Conservation (phyloP, 1,140 invertebrate genomes). For the Ruditapes philippinarum region DNA sequence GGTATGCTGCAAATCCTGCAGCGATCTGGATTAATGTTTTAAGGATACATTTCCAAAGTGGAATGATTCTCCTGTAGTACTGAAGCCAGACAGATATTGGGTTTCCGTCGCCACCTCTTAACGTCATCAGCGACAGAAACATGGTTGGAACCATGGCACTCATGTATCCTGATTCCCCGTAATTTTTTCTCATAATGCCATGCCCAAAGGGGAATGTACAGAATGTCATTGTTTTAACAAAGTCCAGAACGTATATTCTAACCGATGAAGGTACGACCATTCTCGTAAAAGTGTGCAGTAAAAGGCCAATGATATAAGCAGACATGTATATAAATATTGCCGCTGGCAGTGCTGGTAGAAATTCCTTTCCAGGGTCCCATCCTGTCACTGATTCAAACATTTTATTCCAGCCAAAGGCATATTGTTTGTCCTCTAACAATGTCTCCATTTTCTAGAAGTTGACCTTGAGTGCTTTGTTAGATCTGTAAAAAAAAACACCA, state of each 20-base stretch:
- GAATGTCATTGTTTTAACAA: constrained; percentile 47
- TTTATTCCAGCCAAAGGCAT: constrained; percentile 27
- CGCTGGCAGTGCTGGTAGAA: constrained; percentile 48
- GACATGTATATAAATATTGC: constrained; percentile 50
- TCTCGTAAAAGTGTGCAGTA: constrained; percentile 26
- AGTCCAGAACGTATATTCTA: constrained; percentile 31
- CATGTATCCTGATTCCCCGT: constrained; percentile 50
- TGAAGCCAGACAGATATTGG: constrained; percentile 45
- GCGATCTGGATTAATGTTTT: constrained; percentile 38
- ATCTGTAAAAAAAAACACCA: too few relatives aligned
- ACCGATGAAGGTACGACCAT: constrained; percentile 9
- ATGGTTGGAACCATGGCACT: constrained; percentile 39
- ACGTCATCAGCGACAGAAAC: neutral
- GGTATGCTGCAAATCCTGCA: constrained; percentile 57
- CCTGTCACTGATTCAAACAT: constrained; percentile 28
- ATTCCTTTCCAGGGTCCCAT: constrained; percentile 34
- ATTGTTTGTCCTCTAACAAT: neutral
- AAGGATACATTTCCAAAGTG: constrained; percentile 48
- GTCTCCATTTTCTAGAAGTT: neutral
- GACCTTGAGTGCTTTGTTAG: too few relatives aligned
- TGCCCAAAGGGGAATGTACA: constrained; percentile 58
- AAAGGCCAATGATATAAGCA: constrained; percentile 23
- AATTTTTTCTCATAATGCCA: constrained; percentile 55
- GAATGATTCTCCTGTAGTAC: constrained; percentile 42
- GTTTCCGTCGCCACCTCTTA: constrained; percentile 35